Percentiles rank a stretch among this genome's conserved stretches.
phyloP scores from a whole-genome alignment of 2,113 vertebrate genomes.

The Catagonus wagneri region DNA sequence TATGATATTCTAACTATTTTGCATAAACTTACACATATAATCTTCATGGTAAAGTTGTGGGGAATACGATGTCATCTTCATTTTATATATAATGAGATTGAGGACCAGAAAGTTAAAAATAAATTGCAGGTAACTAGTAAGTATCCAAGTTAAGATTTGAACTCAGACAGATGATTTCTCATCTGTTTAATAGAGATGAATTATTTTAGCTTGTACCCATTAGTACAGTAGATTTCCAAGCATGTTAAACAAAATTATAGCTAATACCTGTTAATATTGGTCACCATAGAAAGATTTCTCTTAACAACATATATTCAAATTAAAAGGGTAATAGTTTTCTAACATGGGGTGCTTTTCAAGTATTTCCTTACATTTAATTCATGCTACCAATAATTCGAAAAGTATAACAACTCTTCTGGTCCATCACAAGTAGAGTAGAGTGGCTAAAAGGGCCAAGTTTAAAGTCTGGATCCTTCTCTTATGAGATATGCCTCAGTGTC shows the following conservation, averaged over 20 bases:
- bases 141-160: not conserved
- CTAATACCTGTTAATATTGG: not conserved
- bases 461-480: not conserved
- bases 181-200: not conserved
- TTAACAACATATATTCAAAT: slow-evolving; percentile 4
- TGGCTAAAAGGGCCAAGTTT: not conserved
- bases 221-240: slow-evolving; percentile 1
- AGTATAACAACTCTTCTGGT: not conserved
- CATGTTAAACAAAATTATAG: not conserved
- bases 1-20: not conserved
- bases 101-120: slow-evolving; percentile 17
- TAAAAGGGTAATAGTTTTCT: slow-evolving; percentile 12
- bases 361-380: slow-evolving; percentile 2
- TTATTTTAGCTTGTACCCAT: slow-evolving; percentile 12
- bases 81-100: not conserved
- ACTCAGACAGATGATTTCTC: not conserved
- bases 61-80: not conserved
- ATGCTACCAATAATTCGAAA: not conserved
- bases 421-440: not conserved
- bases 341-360: not conserved
- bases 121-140: not conserved
- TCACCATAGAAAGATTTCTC: not conserved
- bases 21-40: not conserved
- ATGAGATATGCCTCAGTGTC: not conserved
- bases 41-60: not conserved